These are phyloP conservation scores for Heliconius hermathena DNA, from an alignment of 1,140 invertebrate genomes.

Conservation along the genomic window DNA sequence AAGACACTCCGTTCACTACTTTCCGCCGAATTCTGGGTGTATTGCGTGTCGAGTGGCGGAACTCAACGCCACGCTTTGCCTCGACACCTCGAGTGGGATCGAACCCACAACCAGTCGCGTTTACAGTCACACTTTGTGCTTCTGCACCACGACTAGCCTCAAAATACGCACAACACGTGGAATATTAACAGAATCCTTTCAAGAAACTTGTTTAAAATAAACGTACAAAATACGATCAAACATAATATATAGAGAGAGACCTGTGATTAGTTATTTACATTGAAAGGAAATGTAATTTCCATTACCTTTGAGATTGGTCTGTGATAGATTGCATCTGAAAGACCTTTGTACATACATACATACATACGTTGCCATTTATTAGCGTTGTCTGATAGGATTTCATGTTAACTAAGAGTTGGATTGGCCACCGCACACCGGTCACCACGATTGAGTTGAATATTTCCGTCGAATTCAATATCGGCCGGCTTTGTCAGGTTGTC, in stretches of 20 bases:
- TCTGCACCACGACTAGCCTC: no score
- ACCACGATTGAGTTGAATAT: neutral
- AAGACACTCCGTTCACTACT: no score
- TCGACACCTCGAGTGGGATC: no score
- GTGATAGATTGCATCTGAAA: slow-evolving; percentile 1
- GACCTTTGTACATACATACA: neutral
- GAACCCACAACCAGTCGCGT: no score
- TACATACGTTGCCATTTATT: neutral
- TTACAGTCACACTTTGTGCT: no score
- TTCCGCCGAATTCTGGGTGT: no score
- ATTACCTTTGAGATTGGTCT: neutral
- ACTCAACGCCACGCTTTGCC: no score
- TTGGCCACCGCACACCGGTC: neutral
- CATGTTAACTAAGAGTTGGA: neutral
- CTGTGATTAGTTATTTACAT: neutral
- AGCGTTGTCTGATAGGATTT: neutral
- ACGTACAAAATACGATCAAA: neutral
- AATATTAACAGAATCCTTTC: neutral
- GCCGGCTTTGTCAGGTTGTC: neutral
- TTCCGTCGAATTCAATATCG: slow-evolving; percentile 9
- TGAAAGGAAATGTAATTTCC: neutral
- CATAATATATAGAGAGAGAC: neutral
- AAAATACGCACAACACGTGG: neutral
- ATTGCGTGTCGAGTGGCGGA: no score
- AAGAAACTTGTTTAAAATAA: neutral